These are phyloP conservation scores for Drosophila hydei DNA, from an alignment of 1,140 invertebrate species.

Conservation along the genomic window DNA sequence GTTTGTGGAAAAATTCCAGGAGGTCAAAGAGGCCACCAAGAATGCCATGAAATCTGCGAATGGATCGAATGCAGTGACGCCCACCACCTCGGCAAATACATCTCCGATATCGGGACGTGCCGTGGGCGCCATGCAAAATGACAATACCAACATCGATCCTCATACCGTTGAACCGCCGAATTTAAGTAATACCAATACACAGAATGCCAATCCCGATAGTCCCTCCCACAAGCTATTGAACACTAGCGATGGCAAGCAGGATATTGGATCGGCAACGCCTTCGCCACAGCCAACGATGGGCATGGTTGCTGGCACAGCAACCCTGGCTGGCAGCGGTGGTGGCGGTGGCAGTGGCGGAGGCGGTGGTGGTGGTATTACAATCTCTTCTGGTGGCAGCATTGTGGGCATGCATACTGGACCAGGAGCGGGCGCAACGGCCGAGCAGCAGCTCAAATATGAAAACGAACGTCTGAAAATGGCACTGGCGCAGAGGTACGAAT, in stretches of 20 bases:
- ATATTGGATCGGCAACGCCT: constrained; percentile 70
- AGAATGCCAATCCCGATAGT: constrained; percentile 83
- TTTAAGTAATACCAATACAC: constrained; percentile 79
- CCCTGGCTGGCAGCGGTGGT: constrained; percentile 19
- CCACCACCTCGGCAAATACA: constrained; percentile 93
- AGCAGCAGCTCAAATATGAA: constrained; percentile 98
- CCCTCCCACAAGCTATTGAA: constrained; percentile 80
- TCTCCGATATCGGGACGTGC: constrained; percentile 91
- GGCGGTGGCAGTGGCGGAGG: constrained; percentile 33
- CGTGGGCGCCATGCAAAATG: constrained; percentile 84
- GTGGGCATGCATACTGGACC: constrained; percentile 78
- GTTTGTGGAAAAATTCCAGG: constrained; percentile 99
- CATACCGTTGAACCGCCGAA: constrained; percentile 85
- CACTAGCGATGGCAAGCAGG: constrained; percentile 66
- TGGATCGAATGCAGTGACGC: constrained; percentile 90
- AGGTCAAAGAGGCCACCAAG: constrained; percentile 97
- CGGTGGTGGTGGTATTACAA: constrained; percentile 59
- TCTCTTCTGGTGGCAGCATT: constrained; percentile 73
- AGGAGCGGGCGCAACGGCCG: constrained; percentile 85
- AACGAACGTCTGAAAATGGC: constrained; percentile 98
- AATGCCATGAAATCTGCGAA: constrained; percentile 88
- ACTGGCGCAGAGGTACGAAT: constrained; percentile 93
- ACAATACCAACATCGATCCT: constrained; percentile 80
- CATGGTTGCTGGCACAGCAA: constrained; percentile 15
- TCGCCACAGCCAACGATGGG: constrained; percentile 64